Evolutionary conservation across 2,888 invertebrate genomes (phyloP), one percentile per base, ranked within the genome.

Genomic region (Sesia apiformis): DNA sequence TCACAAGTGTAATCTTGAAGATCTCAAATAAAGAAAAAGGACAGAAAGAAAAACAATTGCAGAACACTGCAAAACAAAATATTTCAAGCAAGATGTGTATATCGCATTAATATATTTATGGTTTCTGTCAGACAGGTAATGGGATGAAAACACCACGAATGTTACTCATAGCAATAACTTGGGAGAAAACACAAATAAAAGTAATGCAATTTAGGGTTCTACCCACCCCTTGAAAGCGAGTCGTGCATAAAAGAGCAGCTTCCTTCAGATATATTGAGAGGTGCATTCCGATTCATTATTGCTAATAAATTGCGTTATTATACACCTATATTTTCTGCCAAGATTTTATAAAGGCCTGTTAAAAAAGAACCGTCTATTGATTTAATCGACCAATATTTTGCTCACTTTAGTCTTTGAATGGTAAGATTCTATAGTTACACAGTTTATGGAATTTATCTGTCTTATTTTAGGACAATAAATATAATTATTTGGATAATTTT

Each of bases 101-200:
- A 64, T 70, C 61, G 69, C 74, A 76, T 78, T 82, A 81, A 85
- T 78, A 82, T 86, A 87, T 86, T 88, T 85, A 87, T 84, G 78
- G 76, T 74, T 70, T 74, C 82, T 81, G 83, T 84, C 84, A 78
- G 66, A 70, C 84, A 85, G 85, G 88, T 88, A 87, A 88, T 87
- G 86, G 85, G 69, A 84, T 74, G 87, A 85, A 88, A 82, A 84
- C 82, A 85, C 84, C 84, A 75, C 82, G 75, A 74, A 79, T 75
- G 74, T 73, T 70, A 70, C 74, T 74, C 66, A 66, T 61, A 65
- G 74, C 73, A 70, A 74, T 81, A 80, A 77, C 72, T 76, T 71
- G 59, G 71, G 69, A 72, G 75, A 72, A 73, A 78, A 76, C 72
- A 77, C 71, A 77, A 79, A 81, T 78, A 78, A 76, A 77, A 77